These are phyloP conservation scores for Tipula vernalis DNA, from an alignment of 2,888 invertebrate species.

Conservation along the genomic window DNA sequence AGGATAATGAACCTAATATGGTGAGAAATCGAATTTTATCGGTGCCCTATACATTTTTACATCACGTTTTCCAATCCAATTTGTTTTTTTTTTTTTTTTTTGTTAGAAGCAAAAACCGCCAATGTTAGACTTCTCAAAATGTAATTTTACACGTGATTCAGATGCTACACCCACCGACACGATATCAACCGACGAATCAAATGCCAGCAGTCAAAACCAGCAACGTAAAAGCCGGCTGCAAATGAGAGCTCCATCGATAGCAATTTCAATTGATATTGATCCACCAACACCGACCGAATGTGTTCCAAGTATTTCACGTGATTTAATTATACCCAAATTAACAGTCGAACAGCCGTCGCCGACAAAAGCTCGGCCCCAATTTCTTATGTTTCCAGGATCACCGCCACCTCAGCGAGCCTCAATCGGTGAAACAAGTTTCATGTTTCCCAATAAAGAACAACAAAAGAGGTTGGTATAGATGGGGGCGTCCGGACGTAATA, in stretches of 20 bases:
- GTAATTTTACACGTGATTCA: constrained; percentile 12
- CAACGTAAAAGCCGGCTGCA: constrained; percentile 15
- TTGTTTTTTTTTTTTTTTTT: background rate
- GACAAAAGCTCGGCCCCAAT: constrained; percentile 40
- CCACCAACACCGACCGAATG: constrained; percentile 26
- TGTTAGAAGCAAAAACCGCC: background rate
- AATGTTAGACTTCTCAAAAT: background rate
- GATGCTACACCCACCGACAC: constrained; percentile 19
- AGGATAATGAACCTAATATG: background rate
- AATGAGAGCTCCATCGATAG: constrained; percentile 12
- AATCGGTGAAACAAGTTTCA: constrained; percentile 31
- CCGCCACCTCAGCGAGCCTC: constrained; percentile 42
- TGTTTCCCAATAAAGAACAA: constrained; percentile 35
- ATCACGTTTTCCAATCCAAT: background rate
- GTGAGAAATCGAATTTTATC: background rate
- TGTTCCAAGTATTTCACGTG: constrained; percentile 30
- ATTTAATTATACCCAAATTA: constrained; percentile 48
- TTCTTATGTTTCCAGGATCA: constrained; percentile 40
- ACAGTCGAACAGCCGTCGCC: constrained; percentile 58
- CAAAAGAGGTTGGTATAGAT: constrained; percentile 31
- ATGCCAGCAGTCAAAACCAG: constrained; percentile 21
- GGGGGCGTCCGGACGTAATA: background rate
- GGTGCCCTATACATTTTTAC: background rate
- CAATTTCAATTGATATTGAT: constrained; percentile 24
- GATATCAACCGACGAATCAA: constrained; percentile 21